Percentiles rank a stretch among this genome's conserved stretches.
Evolutionary conservation across 2,888 invertebrate species (phyloP).

Genomic region (Drosophila fulvimacula): DNA sequence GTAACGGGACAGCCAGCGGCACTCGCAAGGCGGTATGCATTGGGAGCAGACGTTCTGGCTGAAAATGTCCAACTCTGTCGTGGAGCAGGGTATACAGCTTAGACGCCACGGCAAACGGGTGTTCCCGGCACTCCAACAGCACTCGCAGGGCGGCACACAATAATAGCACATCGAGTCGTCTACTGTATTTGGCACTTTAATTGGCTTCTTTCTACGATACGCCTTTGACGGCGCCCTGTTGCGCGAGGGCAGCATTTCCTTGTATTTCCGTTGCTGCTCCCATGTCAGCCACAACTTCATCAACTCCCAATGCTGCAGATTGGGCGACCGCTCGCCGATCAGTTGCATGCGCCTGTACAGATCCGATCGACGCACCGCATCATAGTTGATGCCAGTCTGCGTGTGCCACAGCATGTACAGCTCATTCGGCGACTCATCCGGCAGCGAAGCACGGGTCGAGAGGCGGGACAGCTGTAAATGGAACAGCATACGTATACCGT

Average conservation of each 20-base stretch:
- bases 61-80: fast-evolving
- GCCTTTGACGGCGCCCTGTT: slow-evolving; percentile 20
- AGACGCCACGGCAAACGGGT: not conserved
- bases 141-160: slow-evolving; percentile 45
- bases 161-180: slow-evolving; percentile 16
- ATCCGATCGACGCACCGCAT: slow-evolving; percentile 85
- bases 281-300: slow-evolving; percentile 68
- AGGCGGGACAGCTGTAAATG: slow-evolving; percentile 84
- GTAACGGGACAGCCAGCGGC: slow-evolving; percentile 65
- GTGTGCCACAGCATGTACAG: slow-evolving; percentile 86
- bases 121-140: slow-evolving; percentile 38
- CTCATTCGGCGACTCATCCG: slow-evolving; percentile 84
- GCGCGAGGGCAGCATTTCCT: slow-evolving; percentile 14
- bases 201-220: not conserved
- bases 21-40: slow-evolving; percentile 71
- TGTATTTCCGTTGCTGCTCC: slow-evolving; percentile 49
- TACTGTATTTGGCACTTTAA: not conserved
- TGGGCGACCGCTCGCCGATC: slow-evolving; percentile 83
- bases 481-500: slow-evolving; percentile 84
- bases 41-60: slow-evolving; percentile 20
- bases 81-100: fast-evolving
- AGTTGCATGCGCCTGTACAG: slow-evolving; percentile 86
- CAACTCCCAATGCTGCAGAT: slow-evolving; percentile 86
- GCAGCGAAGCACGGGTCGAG: slow-evolving; percentile 54
- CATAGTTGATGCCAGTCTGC: slow-evolving; percentile 86